Evolutionary conservation across 2,113 vertebrate genomes (phyloP), one percentile per base, ranked within the genome.

Genomic region (Scalopus aquaticus): DNA sequence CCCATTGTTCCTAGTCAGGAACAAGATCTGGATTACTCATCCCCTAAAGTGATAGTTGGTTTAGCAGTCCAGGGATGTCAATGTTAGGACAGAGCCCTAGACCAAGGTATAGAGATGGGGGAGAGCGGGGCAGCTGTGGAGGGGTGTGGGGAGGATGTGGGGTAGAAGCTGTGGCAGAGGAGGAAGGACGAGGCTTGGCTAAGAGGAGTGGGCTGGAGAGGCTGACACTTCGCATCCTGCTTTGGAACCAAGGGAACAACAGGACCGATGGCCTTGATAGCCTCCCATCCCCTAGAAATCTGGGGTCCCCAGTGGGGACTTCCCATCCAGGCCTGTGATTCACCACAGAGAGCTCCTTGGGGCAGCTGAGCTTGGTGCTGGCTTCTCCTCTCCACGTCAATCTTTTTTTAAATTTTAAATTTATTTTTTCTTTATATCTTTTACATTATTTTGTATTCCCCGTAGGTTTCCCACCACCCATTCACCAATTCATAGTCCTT

Each of bases 21-120:
- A 73, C 39, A 77, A 92, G 93, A 39, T 54, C 35, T 44, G 32
- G 49, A 89, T 97, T 97, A 95, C 94, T 97, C 96, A 97, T 93
- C 80, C 91, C 74, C 65, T 80, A n/a, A 80, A 95, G 39, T 95
- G 86, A 93, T 88, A 76, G 42, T 72, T 88, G 90, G 16, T 72
- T 82, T 72, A 89, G 79, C 69, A 94, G 82, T 54, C n/a, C 70
- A 67, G 76, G 51, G 91, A 91, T 67, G 65, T n/a, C 35, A 54
- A 60, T 32, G 49, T 60, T 32, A 69, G 54, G 54, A 72, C 9
- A 46, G 76, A 72, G 64, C 81, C 60, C 58, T 44, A 67, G 81
- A 62, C 69, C n/a, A 87, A 74, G 37, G 51, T 6, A 6, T 60
- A 70, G 64, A 35, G n/a, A 58, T 30, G 12, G 26, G 5, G 32